phyloP scores from a whole-genome alignment of 37 sponge, comb jelly and placozoan genomes.

The Beroe forskalii region DNA sequence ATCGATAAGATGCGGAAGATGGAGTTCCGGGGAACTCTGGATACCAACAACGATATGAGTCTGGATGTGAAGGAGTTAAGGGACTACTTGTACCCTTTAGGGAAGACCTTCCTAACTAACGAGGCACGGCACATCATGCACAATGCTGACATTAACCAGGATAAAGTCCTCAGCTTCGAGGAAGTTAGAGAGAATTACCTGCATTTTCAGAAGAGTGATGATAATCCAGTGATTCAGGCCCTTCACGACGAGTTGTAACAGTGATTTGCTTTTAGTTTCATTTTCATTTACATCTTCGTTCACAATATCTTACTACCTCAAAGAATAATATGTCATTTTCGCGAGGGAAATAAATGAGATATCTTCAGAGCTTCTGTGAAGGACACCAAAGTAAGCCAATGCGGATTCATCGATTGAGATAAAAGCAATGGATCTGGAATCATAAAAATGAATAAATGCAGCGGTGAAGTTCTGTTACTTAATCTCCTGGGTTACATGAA shows the following conservation, averaged over 20 bases:
- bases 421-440: no score
- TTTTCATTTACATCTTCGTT: no score
- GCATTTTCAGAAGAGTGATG: constrained; percentile 18
- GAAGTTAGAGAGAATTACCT: constrained; percentile 45
- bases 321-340: no score
- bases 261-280: no score
- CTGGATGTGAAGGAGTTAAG: constrained; percentile 45
- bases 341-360: no score
- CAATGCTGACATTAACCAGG: constrained; percentile 28
- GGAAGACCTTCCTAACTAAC: constrained; percentile 10
- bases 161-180: not conserved
- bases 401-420: no score
- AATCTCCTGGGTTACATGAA: no score
- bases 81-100: constrained; percentile 5
- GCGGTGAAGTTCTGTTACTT: no score
- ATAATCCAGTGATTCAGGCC: constrained; percentile 36
- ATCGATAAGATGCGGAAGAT: constrained; percentile 40
- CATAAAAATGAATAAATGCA: no score
- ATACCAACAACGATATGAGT: not conserved
- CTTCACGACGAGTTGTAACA: constrained; percentile 34
- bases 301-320: no score
- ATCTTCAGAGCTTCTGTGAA: no score
- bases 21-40: constrained; percentile 15
- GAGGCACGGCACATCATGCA: constrained; percentile 57
- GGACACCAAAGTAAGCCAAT: no score